Percentiles rank a stretch among this genome's conserved stretches.
phyloP scores from a whole-genome alignment of 92 coral and sea anemone genomes.

The Zoanthus sansibaricus region DNA sequence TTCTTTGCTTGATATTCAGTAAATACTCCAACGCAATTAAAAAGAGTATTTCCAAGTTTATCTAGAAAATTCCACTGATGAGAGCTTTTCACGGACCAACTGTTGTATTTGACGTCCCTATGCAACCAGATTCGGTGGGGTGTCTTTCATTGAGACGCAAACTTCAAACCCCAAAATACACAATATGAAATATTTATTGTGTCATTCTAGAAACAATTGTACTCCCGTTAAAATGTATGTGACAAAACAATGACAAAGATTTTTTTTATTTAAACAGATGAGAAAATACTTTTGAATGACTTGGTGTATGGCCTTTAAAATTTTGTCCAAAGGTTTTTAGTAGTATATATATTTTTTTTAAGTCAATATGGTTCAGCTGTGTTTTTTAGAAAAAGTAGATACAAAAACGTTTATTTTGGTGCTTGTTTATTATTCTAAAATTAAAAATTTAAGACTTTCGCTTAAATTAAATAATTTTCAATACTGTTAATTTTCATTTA shows the following conservation, averaged over 20 bases:
- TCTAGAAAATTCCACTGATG: background rate
- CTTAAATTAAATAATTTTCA: background rate
- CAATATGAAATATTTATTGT: background rate
- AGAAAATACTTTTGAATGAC: background rate
- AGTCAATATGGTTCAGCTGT: background rate
- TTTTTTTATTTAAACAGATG: constrained; percentile 34
- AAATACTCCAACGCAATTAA: constrained; percentile 6
- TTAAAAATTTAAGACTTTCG: constrained; percentile 14
- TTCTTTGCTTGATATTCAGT: constrained; percentile 22
- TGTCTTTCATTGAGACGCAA: constrained; percentile 1
- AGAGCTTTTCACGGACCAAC: background rate
- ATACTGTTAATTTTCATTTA: background rate
- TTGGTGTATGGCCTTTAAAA: background rate
- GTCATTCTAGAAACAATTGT: background rate
- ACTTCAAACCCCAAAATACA: background rate
- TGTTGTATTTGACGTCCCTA: constrained; percentile 3
- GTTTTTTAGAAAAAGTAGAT: background rate
- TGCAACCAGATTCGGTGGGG: constrained; percentile 17
- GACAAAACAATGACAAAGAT: background rate
- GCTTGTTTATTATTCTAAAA: background rate
- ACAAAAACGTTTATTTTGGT: too few relatives aligned
- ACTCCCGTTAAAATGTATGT: background rate
- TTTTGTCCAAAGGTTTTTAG: background rate
- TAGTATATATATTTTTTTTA: background rate
- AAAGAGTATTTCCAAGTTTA: background rate